Conservation (phyloP, 2,113 vertebrate species). For the Pandion haliaetus region DNA sequence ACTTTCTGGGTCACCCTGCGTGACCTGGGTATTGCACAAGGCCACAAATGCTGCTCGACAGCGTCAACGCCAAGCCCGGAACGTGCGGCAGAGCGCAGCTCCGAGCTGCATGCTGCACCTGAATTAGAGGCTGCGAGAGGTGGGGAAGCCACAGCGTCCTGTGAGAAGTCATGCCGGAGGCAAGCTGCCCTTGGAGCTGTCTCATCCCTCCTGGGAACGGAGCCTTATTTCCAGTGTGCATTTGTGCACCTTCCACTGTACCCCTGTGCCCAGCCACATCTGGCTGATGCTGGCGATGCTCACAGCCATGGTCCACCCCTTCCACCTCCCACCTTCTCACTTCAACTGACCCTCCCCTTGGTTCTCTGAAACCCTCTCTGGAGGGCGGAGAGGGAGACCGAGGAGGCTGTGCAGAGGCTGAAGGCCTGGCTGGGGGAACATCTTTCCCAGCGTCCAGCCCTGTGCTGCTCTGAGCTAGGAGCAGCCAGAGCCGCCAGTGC, state of each 20-base stretch:
- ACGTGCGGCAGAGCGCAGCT: background rate
- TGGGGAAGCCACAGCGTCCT: background rate
- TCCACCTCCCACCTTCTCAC: background rate
- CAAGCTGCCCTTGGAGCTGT: background rate
- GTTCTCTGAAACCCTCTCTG: background rate
- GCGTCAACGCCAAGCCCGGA: accelerated
- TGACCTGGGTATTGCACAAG: background rate
- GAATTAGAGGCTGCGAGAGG: background rate
- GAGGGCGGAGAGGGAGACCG: background rate
- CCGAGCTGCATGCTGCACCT: background rate
- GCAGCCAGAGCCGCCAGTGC: no score
- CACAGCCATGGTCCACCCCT: background rate
- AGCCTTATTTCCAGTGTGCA: background rate
- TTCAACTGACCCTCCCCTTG: background rate
- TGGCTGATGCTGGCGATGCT: background rate
- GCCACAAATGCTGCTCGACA: background rate
- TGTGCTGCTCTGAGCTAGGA: background rate
- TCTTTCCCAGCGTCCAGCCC: background rate
- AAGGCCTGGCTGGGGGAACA: no score
- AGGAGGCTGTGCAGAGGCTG: background rate
- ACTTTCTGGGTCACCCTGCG: background rate
- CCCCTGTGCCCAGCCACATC: accelerated
- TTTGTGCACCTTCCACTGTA: background rate
- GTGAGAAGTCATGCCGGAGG: background rate
- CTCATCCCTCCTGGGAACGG: background rate